A percentile compares a stretch with the other conserved stretches of the same genome.
These are phyloP conservation scores for Burhinus oedicnemus DNA, from an alignment of 2,113 vertebrate species.

Conservation along the genomic window DNA sequence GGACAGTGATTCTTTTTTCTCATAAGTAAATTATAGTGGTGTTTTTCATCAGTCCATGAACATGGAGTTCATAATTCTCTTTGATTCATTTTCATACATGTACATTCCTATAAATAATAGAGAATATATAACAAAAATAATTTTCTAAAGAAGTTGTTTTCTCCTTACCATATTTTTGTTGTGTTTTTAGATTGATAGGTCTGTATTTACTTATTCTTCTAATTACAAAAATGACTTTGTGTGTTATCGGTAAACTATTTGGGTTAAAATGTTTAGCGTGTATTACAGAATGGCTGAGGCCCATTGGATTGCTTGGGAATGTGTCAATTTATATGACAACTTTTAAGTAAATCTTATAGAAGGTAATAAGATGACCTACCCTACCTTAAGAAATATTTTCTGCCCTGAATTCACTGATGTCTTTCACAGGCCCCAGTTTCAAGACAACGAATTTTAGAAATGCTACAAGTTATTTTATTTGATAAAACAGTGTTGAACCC, in stretches of 20 bases:
- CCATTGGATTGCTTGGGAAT: neutral
- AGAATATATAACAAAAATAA: neutral
- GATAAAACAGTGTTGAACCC: neutral
- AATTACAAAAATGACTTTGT: neutral
- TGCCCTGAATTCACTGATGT: neutral
- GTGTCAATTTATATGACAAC: neutral
- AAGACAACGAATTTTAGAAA: neutral
- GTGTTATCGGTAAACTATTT: neutral
- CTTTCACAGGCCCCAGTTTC: neutral
- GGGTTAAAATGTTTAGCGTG: neutral
- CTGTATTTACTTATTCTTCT: neutral
- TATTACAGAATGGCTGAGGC: neutral
- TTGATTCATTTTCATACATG: neutral
- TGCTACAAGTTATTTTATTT: neutral
- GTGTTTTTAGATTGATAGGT: neutral
- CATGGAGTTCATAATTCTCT: neutral
- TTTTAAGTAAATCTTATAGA: neutral
- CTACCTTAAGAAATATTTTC: neutral
- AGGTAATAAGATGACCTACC: neutral
- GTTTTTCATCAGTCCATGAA: neutral
- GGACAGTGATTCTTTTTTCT: neutral
- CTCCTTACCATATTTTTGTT: neutral
- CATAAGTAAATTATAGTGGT: neutral
- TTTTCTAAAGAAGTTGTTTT: neutral
- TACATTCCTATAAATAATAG: neutral